Evolutionary conservation across 2,888 invertebrate genomes (phyloP), one percentile per base, ranked within the genome.

Genomic region (Drosophila meridionalis): DNA sequence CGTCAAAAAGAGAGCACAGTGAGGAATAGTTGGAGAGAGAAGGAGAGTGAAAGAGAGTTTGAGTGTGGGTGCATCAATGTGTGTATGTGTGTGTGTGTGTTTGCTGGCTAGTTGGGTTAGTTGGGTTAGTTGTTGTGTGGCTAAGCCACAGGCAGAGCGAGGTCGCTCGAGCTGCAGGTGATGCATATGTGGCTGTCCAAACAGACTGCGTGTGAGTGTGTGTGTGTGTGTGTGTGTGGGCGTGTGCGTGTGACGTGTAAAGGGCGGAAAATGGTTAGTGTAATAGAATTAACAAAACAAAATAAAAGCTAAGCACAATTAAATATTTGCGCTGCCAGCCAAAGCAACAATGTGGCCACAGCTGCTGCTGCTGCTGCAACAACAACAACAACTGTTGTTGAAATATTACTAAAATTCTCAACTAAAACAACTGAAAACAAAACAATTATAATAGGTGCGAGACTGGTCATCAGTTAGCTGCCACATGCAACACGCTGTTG

Each of bases 281-380:
- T 83, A 88, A 88, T 88, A 78, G 76, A 87, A 86, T 85, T 85
- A 86, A 77, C 63, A 69, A 81, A 85, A 87, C 62, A 72, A 66
- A 67, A 66, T 58, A 71, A 81, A 74, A 80, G 72, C 67, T 72
- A 67, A 47, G 68, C 64, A 69, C 79, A 83, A 85, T 84, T 84
- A 84, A 80, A 84, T 87, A 84, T 73, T 74, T 80, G 73, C 58
- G 76, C 61, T 74, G 73, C 58, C 69, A 70, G 67, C 52, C 66
- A 59, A 30, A 40, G 61, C 57, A 67, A 75, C 52, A 78, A 71
- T 68, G 63, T 57, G 67, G 76, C 68, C 63, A 42, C 53, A 36
- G 36, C 12, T 52, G 50, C 59, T 50, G 42, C 26, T 30, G 20
- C 20, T 20, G 20, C 20, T 20, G 20, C 20, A 20, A 20, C 20